Evolutionary conservation across 2,113 vertebrate species (phyloP).

Genomic region (pig (Sus scrofa)): DNA sequence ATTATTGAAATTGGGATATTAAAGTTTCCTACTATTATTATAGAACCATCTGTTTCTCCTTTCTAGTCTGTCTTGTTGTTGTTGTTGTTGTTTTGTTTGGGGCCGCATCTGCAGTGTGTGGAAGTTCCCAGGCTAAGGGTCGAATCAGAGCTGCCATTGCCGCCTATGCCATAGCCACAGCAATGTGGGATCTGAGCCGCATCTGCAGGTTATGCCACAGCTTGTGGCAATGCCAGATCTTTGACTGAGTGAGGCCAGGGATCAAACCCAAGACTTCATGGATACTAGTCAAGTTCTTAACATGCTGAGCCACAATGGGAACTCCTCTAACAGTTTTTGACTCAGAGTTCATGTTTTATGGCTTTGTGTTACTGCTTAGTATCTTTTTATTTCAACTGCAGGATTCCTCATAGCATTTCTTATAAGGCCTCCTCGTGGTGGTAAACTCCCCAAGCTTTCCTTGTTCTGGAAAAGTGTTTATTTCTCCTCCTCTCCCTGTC

Average conservation of each 20-base stretch:
- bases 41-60: neutral
- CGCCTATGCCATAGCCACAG: too few relatives aligned
- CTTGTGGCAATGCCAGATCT: too few relatives aligned
- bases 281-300: too few relatives aligned
- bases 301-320: too few relatives aligned
- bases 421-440: neutral
- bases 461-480: neutral
- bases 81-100: too few relatives aligned
- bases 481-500: neutral
- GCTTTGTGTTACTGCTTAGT: neutral
- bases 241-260: too few relatives aligned
- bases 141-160: too few relatives aligned
- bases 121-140: too few relatives aligned
- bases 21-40: neutral
- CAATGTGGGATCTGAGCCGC: too few relatives aligned
- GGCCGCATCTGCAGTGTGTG: too few relatives aligned
- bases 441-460: neutral
- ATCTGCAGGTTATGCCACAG: too few relatives aligned
- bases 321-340: neutral
- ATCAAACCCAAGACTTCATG: too few relatives aligned
- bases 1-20: neutral
- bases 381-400: neutral
- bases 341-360: neutral
- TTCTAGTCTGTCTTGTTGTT: neutral
- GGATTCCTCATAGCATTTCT: neutral